A percentile compares a stretch with the other conserved stretches of the same genome.
phyloP scores from a whole-genome alignment of 2,888 invertebrate genomes.

The Polymixis flavicincta region DNA sequence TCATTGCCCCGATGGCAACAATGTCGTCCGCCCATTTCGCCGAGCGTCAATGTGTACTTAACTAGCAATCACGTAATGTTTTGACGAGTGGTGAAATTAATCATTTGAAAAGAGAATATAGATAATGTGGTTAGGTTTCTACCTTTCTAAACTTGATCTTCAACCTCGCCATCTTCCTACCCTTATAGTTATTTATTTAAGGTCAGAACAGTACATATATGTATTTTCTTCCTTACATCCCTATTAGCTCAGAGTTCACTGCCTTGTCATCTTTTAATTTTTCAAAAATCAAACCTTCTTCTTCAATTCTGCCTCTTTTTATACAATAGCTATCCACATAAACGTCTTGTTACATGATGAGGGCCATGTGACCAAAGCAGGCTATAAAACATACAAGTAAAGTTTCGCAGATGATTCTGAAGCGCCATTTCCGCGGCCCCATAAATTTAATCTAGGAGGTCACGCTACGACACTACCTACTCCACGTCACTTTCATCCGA shows the following conservation, averaged over 20 bases:
- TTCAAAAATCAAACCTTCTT: neutral
- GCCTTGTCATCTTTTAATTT: neutral
- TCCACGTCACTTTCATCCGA: too few relatives aligned
- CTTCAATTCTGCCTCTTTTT: neutral
- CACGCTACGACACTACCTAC: too few relatives aligned
- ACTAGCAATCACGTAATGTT: too few relatives aligned
- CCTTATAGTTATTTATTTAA: neutral
- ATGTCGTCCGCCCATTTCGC: too few relatives aligned
- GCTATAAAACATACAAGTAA: neutral
- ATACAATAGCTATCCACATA: neutral
- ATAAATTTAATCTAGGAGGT: conserved; percentile 3
- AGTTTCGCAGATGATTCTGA: neutral
- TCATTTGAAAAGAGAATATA: neutral
- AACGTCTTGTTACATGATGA: neutral
- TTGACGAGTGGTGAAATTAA: too few relatives aligned
- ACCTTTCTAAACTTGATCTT: neutral
- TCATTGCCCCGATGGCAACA: too few relatives aligned
- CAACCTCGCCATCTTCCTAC: neutral
- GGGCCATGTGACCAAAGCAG: neutral
- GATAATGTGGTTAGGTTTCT: neutral
- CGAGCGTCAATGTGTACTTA: too few relatives aligned
- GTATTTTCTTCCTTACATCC: neutral
- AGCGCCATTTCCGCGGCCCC: neutral
- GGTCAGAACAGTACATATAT: neutral
- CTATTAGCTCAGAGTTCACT: neutral